phyloP scores from a whole-genome alignment of 2,113 vertebrate genomes.

The Callithrix jacchus region DNA sequence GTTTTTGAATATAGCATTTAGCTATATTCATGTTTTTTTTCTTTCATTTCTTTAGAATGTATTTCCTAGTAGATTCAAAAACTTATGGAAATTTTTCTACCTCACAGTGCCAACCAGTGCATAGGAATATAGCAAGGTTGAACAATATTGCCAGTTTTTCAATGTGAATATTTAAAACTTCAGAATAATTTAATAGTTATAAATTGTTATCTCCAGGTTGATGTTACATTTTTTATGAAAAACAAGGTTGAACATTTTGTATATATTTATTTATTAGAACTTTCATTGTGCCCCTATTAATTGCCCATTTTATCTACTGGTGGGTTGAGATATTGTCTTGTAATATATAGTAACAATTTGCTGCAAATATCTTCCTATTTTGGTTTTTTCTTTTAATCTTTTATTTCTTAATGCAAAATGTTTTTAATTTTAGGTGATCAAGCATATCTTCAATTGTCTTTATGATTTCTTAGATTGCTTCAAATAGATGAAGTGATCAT shows the following conservation, averaged over 20 bases:
- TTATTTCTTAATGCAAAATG: background rate
- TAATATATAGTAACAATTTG: background rate
- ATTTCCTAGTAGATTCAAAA: background rate
- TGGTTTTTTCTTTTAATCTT: background rate
- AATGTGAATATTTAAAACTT: background rate
- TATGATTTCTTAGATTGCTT: background rate
- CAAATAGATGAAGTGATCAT: background rate
- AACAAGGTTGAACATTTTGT: background rate
- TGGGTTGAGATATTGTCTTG: background rate
- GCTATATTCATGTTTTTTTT: background rate
- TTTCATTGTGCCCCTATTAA: background rate
- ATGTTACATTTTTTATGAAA: background rate
- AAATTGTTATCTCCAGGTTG: background rate
- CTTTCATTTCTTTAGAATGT: background rate
- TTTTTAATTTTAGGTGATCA: background rate
- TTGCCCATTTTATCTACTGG: background rate
- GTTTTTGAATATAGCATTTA: background rate
- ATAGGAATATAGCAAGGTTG: background rate
- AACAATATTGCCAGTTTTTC: background rate
- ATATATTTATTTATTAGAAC: background rate
- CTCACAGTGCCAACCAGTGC: background rate
- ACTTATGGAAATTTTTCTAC: background rate
- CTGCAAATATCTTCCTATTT: background rate
- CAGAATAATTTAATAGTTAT: background rate
- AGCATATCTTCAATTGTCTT: background rate